Evolutionary conservation across 2,797 vertebrate genomes (phyloP), one percentile per base, ranked within the genome.

Genomic region (Sardinella longiceps): DNA sequence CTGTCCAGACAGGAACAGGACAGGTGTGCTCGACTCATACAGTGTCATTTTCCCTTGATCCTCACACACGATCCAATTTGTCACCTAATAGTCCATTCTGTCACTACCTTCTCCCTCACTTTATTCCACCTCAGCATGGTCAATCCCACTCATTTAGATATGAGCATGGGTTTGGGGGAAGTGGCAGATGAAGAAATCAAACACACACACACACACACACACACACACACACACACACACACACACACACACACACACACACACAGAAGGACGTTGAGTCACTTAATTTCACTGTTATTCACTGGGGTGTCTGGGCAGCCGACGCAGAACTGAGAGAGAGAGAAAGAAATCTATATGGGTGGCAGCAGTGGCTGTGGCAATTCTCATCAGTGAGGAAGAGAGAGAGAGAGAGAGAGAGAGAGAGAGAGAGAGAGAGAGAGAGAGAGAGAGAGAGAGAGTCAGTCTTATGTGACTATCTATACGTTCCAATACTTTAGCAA

Each of bases 61-160:
- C 66, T 60, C 45, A 81, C 23, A 82, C 39, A 66, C 37, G 66
- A 50, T 25, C 28, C 43, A 25, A 82, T 74, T 74, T 80, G 53
- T 46, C 85, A 63, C 83, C 48, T 83, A n/a, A n/a, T 53, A 28
- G 63, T 48, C 77, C 85, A 83, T n/a, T 81, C 46, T 81, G 53
- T 30, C 56, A 43, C 43, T 43, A 43, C 43, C 12, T 70, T 30
- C 63, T 70, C 11, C 14, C 37, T 23, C 70, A 43, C 70, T 77
- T 77, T 5, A 43, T 77, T 77, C 43, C 9, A 77, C 33, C 18
- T 15, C 30, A 25, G 33, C 70, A 23, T 6, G 37, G 10, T 77
- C 70, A 33, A 77, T 77, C 43, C 70, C 37, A 18, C 10, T 77
- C 23, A 77, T 77, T 77, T 39, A 39, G 43, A 77, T 77, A 77